These are phyloP conservation scores for Tragelaphus eurycerus DNA, from an alignment of 2,797 vertebrate genomes.

Conservation along the genomic window DNA sequence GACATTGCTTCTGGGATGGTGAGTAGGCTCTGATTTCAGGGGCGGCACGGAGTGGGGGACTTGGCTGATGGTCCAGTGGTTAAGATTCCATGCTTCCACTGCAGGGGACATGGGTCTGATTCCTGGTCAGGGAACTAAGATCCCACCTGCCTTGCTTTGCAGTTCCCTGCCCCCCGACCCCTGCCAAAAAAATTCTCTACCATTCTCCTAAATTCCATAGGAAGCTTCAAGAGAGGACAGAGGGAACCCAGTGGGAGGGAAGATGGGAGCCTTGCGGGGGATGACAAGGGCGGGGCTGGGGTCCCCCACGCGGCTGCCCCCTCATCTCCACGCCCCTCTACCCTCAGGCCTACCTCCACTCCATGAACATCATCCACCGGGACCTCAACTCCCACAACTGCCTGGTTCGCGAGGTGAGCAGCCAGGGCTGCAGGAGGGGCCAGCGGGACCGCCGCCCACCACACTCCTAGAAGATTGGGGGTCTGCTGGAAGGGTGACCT, in stretches of 20 bases:
- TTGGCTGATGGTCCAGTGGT: neutral
- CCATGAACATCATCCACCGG: slow-evolving; percentile 98
- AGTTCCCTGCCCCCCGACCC: neutral
- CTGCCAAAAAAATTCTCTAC: neutral
- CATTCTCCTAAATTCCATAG: neutral
- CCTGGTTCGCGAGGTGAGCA: slow-evolving; percentile 94
- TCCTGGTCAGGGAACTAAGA: neutral
- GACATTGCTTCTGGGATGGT: slow-evolving; percentile 98
- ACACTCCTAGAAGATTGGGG: fast-evolving
- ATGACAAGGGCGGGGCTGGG: neutral
- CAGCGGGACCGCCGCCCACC: fast-evolving
- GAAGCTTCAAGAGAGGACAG: neutral
- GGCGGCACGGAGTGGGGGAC: fast-evolving
- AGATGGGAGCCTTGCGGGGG: neutral
- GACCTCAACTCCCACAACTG: slow-evolving; percentile 99
- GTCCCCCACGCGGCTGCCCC: fast-evolving
- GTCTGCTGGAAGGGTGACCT: fast-evolving
- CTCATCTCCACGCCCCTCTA: neutral
- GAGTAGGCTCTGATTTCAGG: neutral
- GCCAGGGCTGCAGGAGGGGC: neutral
- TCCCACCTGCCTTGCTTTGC: neutral
- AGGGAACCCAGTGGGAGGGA: neutral
- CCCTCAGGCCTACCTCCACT: slow-evolving; percentile 94
- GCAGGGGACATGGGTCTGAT: no score
- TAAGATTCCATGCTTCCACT: neutral